These are phyloP conservation scores for Chymomyza caudatula DNA, from an alignment of 2,888 invertebrate genomes.

Conservation along the genomic window DNA sequence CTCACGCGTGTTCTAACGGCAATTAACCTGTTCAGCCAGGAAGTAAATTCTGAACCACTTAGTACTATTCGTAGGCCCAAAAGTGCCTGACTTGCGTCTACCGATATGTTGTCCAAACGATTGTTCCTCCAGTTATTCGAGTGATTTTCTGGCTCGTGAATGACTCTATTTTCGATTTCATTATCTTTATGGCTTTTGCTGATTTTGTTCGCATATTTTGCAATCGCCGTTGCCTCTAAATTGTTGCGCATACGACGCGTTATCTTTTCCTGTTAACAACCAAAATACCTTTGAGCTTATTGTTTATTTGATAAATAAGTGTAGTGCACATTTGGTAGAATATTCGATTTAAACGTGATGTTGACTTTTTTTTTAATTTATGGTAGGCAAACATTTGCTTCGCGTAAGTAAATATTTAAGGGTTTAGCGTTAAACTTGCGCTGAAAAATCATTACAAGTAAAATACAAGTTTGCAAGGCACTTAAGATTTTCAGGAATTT, in stretches of 20 bases:
- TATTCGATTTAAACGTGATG: not conserved
- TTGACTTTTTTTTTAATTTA: not conserved
- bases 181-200: not conserved
- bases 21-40: not conserved
- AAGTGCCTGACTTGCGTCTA: conserved; percentile 27
- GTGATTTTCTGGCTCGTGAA: not conserved
- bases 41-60: not conserved
- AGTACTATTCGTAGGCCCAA: too few species aligned
- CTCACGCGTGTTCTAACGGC: not conserved
- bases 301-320: not conserved
- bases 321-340: not conserved
- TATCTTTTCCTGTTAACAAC: not conserved
- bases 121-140: not conserved
- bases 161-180: not conserved
- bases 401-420: not conserved
- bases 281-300: not conserved
- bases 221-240: not conserved
- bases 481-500: not conserved
- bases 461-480: not conserved
- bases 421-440: not conserved
- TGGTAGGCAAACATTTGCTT: not conserved
- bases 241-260: conserved; percentile 1
- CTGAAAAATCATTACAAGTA: not conserved
- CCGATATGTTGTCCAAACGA: not conserved
- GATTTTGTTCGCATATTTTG: not conserved